Percentiles rank a stretch among this genome's conserved stretches.
Conservation (phyloP, 2,797 vertebrate genomes). For the Chrosomus eos region DNA sequence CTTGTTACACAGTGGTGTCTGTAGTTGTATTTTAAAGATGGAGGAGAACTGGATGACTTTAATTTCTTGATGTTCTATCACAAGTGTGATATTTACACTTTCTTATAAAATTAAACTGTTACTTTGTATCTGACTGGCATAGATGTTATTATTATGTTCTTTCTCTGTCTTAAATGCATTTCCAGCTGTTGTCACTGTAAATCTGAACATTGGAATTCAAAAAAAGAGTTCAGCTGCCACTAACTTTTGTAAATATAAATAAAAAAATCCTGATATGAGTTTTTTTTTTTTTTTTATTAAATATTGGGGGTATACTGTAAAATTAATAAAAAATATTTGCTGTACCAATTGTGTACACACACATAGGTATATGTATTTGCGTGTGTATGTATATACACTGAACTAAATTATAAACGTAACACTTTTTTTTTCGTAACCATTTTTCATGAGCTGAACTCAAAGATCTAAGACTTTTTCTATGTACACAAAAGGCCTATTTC, state of each 20-base stretch:
- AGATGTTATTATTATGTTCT: conserved; percentile 35
- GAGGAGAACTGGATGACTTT: neutral
- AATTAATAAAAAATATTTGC: neutral
- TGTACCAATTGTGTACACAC: neutral
- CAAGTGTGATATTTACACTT: conserved; percentile 46
- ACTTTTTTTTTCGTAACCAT: too few relatives aligned
- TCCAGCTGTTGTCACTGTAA: conserved; percentile 40
- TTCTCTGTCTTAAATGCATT: neutral
- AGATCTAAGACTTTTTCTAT: too few relatives aligned
- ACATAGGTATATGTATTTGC: accelerated
- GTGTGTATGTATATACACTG: too few relatives aligned
- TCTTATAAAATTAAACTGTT: conserved; percentile 43
- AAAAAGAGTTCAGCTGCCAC: conserved; percentile 65
- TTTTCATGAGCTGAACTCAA: too few relatives aligned
- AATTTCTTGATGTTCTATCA: conserved; percentile 18
- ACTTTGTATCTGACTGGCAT: conserved; percentile 47
- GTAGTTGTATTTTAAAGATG: neutral
- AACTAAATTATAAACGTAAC: too few relatives aligned
- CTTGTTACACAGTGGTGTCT: conserved; percentile 12
- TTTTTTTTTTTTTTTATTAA: neutral
- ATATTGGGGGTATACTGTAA: neutral
- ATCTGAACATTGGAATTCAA: conserved; percentile 42
- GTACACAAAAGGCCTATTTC: too few relatives aligned
- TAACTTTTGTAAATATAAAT: conserved; percentile 76
- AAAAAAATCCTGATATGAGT: neutral